Evolutionary conservation across 1,140 invertebrate genomes (phyloP).

Genomic region (Hylaeus volcanicus): DNA sequence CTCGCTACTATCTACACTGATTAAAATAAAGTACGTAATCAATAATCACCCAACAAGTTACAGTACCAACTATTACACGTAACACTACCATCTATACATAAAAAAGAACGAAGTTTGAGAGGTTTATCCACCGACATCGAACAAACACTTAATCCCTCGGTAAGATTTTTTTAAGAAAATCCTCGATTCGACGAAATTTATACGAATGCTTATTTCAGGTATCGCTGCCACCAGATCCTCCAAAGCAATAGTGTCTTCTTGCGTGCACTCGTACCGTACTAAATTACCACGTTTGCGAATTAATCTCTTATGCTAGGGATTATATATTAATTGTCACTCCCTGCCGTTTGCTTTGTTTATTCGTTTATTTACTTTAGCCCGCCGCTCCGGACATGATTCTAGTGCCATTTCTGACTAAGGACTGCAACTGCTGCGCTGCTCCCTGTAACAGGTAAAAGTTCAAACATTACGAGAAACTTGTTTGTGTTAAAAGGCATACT

Average conservation of each 20-base stretch:
- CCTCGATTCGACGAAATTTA: not conserved
- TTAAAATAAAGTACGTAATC: constrained; percentile 13
- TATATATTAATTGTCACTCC: constrained; percentile 9
- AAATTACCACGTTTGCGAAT: not conserved
- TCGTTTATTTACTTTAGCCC: not conserved
- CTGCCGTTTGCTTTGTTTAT: not conserved
- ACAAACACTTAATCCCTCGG: not conserved
- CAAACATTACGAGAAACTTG: not conserved
- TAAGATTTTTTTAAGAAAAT: not conserved
- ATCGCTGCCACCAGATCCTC: not conserved
- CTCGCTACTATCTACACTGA: constrained; percentile 17
- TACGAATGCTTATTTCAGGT: constrained; percentile 1
- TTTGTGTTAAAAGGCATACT: too few relatives aligned
- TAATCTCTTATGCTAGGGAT: constrained; percentile 2
- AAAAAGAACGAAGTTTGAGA: not conserved
- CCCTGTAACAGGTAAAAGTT: constrained; percentile 71
- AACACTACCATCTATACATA: constrained; percentile 19
- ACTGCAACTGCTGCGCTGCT: constrained; percentile 79
- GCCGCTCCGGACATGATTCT: constrained; percentile 66
- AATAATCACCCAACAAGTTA: constrained; percentile 16
- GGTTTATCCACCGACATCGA: not conserved
- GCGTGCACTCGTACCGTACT: not conserved
- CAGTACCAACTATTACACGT: constrained; percentile 7
- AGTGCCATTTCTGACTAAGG: constrained; percentile 77
- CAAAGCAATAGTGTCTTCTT: not conserved